Conservation (phyloP, 2,797 vertebrate species). For the Fratercula arctica region DNA sequence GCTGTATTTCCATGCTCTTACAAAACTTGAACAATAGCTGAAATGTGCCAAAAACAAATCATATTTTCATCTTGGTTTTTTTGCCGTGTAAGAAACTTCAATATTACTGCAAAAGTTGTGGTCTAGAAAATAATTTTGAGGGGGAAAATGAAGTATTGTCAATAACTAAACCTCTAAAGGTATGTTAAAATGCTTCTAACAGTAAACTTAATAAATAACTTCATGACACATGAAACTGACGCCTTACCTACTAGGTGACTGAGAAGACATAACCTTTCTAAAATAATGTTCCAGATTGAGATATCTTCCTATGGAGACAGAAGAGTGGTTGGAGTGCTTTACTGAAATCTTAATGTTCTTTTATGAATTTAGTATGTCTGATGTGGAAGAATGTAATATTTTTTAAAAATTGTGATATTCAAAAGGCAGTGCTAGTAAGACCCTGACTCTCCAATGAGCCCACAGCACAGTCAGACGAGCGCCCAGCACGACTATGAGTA, state of each 20-base stretch:
- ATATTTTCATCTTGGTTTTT: not conserved
- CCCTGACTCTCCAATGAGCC: not conserved
- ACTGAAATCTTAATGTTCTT: not conserved
- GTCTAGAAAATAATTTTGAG: not conserved
- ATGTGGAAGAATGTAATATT: not conserved
- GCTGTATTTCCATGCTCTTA: not conserved
- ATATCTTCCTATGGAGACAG: not conserved
- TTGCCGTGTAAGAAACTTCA: not conserved
- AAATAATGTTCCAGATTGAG: not conserved
- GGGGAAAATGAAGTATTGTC: not conserved
- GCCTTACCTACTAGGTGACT: not conserved
- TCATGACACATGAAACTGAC: not conserved
- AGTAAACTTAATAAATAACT: not conserved
- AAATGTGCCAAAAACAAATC: not conserved
- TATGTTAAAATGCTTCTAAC: not conserved
- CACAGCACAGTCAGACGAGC: rapidly evolving
- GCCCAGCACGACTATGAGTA: not conserved
- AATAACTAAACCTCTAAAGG: not conserved
- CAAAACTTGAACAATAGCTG: not conserved
- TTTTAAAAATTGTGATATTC: not conserved
- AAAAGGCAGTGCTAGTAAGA: not conserved
- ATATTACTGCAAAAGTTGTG: not conserved
- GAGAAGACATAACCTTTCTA: not conserved
- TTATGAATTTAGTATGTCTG: not conserved
- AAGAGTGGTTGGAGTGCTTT: not conserved